Conservation (phyloP, 2,888 invertebrate species). For the Sepioteuthis lessoniana region DNA sequence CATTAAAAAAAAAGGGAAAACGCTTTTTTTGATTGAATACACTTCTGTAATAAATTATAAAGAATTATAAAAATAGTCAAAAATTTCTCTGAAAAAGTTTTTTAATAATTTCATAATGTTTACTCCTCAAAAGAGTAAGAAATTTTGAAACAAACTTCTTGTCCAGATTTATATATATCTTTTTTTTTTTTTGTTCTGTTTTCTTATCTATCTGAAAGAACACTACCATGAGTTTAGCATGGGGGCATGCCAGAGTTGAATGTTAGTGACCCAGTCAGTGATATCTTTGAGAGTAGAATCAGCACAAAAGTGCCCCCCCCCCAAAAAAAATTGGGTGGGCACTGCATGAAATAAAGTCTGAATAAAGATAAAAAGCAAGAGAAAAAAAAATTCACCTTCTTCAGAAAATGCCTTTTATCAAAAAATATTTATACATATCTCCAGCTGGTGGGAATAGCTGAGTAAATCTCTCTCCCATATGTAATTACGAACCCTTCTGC, state of each 20-base stretch:
- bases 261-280: background rate
- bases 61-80: too few species aligned
- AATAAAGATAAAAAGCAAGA: background rate
- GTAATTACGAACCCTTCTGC: too few species aligned
- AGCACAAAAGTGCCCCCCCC: background rate
- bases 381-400: too few species aligned
- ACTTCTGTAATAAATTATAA: background rate
- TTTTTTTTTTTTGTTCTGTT: background rate
- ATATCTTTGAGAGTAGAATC: background rate
- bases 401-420: too few species aligned
- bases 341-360: background rate
- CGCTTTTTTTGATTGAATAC: too few species aligned
- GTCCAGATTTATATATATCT: background rate
- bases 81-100: background rate
- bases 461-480: too few species aligned
- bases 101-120: background rate
- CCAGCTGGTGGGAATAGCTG: too few species aligned
- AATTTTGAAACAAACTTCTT: background rate
- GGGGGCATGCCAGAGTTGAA: background rate
- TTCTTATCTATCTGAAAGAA: background rate
- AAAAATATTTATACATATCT: too few species aligned
- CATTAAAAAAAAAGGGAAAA: too few species aligned
- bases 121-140: background rate
- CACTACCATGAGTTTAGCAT: background rate
- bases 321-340: background rate